Conservation (phyloP, 1,140 invertebrate species). For the Oppia nitens region DNA sequence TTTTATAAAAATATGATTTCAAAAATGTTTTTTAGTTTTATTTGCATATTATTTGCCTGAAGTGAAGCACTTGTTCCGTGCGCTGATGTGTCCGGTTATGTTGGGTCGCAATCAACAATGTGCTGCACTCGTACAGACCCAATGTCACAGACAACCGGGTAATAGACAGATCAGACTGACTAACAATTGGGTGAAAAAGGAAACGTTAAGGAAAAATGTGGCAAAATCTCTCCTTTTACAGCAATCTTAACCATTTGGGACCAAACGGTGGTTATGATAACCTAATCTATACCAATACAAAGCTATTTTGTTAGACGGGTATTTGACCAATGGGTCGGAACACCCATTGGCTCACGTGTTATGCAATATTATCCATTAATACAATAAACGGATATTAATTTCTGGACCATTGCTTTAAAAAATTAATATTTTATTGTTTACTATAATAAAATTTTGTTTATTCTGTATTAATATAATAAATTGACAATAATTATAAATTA, state of each 20-base stretch:
- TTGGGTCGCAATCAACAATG: not conserved
- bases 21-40: no score
- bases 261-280: not conserved
- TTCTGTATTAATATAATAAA: no score
- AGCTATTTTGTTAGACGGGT: slow-evolving; percentile 5
- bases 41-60: no score
- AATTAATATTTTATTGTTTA: no score
- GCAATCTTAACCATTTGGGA: slow-evolving; percentile 1
- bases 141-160: not conserved
- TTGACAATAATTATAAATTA: no score
- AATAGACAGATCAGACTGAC: not conserved
- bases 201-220: slow-evolving; percentile 3
- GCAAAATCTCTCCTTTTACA: not conserved
- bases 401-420: slow-evolving; percentile 4
- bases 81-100: no score
- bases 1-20: no score
- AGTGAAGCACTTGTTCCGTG: no score
- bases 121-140: slow-evolving; percentile 3
- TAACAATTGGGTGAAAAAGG: not conserved
- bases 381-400: slow-evolving; percentile 4
- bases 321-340: slow-evolving; percentile 4
- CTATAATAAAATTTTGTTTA: no score
- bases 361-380: not conserved
- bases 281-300: not conserved
- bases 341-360: not conserved